Conservation (phyloP, 2,113 vertebrate genomes). For the Puntigrus tetrazona region DNA sequence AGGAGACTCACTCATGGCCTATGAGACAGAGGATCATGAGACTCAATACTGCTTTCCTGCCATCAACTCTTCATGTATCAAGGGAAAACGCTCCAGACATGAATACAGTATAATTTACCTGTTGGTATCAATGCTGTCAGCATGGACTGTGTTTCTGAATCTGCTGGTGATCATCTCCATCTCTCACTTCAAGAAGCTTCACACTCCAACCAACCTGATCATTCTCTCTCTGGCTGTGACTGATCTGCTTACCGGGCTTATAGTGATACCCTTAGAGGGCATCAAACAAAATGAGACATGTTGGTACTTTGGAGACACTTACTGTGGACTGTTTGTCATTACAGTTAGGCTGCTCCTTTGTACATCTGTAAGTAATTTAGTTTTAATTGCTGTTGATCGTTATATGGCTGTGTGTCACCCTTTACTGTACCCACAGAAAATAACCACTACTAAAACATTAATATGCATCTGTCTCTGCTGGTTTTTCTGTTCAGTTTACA, state of each 20-base stretch:
- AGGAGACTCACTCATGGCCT: background rate
- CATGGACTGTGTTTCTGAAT: conserved; percentile 33
- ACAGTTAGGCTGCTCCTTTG: background rate
- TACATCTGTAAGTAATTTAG: background rate
- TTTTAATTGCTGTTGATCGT: conserved; percentile 22
- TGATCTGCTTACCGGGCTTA: conserved; percentile 63
- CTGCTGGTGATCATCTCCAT: conserved; percentile 48
- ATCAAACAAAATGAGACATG: background rate
- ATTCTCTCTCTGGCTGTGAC: conserved; percentile 68
- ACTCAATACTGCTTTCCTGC: background rate
- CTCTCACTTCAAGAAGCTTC: conserved; percentile 70
- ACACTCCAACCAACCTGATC: conserved; percentile 69
- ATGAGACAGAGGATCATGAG: background rate
- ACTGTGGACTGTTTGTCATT: background rate
- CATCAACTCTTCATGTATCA: background rate
- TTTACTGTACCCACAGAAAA: too few relatives aligned
- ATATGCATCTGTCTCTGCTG: conserved; percentile 58
- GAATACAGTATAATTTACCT: background rate
- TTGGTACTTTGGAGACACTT: conserved; percentile 53
- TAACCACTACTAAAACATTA: conserved; percentile 35
- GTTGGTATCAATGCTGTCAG: conserved; percentile 5
- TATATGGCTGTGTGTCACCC: background rate
- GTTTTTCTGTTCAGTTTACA: conserved; percentile 11
- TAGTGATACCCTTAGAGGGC: conserved; percentile 77
- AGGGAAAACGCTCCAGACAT: background rate